phyloP scores from a whole-genome alignment of 2,113 vertebrate genomes.

The Oreocharis arfaki region DNA sequence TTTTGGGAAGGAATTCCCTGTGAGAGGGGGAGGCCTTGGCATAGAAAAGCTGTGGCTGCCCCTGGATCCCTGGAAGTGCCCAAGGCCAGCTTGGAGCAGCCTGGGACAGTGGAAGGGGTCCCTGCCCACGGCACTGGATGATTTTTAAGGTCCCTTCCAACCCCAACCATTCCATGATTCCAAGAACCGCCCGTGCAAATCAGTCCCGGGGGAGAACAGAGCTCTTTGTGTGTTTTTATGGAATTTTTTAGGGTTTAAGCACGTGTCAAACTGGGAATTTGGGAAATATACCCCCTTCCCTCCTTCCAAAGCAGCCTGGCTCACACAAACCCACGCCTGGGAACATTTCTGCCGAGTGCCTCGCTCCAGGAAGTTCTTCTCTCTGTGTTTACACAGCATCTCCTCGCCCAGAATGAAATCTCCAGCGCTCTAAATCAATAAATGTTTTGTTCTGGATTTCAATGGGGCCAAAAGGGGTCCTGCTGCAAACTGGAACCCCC shows the following conservation, averaged over 20 bases:
- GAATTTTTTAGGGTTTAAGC: neutral
- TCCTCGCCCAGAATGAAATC: neutral
- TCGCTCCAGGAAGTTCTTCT: constrained; percentile 33
- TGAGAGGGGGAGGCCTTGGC: neutral
- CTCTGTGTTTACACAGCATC: constrained; percentile 20
- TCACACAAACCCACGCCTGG: neutral
- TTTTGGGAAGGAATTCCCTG: neutral
- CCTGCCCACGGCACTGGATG: neutral
- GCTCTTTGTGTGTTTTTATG: neutral
- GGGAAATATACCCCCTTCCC: neutral
- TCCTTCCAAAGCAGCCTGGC: neutral
- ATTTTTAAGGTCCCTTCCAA: neutral
- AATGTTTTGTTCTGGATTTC: neutral
- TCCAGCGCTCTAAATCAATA: neutral
- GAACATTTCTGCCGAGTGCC: neutral
- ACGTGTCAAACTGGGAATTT: neutral
- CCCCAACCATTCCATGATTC: neutral
- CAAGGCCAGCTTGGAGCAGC: neutral
- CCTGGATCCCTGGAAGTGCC: neutral
- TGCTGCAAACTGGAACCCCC: neutral
- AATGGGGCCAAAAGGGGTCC: neutral
- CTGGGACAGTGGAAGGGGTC: neutral
- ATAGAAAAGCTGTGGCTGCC: neutral
- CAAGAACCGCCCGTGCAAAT: neutral
- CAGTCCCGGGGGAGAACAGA: rapidly evolving